These are phyloP conservation scores for Drosophila parthenogenetica DNA, from an alignment of 2,888 invertebrate species.

Conservation along the genomic window DNA sequence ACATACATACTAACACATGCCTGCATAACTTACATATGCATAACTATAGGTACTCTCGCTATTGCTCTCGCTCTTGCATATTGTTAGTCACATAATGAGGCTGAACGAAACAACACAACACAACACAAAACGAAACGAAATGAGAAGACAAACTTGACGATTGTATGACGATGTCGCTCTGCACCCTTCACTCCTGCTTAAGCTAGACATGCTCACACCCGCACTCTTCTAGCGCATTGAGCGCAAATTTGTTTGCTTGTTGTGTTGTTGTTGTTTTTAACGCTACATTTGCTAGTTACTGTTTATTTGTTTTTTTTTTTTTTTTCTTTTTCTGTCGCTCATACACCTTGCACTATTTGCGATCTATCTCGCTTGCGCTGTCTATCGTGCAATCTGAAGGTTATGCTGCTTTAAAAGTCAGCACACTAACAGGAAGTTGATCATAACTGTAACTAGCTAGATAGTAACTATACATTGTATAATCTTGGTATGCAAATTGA, in stretches of 20 bases:
- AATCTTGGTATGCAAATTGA: conserved; percentile 10
- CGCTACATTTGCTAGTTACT: conserved; percentile 34
- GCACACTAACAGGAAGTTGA: conserved; percentile 58
- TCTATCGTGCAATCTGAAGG: conserved; percentile 43
- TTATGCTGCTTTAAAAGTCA: conserved; percentile 48
- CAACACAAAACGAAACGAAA: conserved; percentile 40
- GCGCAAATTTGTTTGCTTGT: conserved; percentile 32
- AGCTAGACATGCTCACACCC: background rate
- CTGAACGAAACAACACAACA: conserved; percentile 42
- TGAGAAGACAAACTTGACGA: conserved; percentile 46
- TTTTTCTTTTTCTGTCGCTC: conserved; percentile 36
- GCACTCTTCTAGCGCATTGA: conserved; percentile 15
- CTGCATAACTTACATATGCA: background rate
- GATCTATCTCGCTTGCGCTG: conserved; percentile 6
- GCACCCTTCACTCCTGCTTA: background rate
- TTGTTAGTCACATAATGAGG: conserved; percentile 71
- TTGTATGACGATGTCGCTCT: conserved; percentile 31
- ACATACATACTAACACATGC: conserved; percentile 12
- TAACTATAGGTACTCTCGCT: conserved; percentile 7
- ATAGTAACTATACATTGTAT: conserved; percentile 27
- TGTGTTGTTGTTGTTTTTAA: conserved; percentile 33
- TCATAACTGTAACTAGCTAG: conserved; percentile 55
- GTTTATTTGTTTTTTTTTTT: conserved; percentile 6
- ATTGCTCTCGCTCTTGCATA: conserved; percentile 41
- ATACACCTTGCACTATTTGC: conserved; percentile 54